Base-by-base conservation (phyloP, 2,888 invertebrate genomes). In the Marronus borbonicus region DNA sequence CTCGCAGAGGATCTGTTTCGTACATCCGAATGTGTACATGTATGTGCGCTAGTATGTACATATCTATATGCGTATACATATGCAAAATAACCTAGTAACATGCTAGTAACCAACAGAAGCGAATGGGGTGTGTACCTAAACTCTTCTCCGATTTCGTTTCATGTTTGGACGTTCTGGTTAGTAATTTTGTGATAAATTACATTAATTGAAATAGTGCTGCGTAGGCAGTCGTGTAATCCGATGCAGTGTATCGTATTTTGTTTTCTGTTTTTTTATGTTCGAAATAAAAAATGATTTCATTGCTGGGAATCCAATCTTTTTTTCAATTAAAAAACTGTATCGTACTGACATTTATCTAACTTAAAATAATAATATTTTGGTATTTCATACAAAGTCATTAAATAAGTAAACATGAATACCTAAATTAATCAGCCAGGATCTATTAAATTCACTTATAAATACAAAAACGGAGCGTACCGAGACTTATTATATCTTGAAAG, bases 111-210 rank as follows among this genome's bases (percentile, higher is more conserved):
- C 55, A 17, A 20, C 7, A 55, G n/a, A 55, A 4, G n/a, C 50
- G 69, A 55, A 31, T 8, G 2, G 28, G 28, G 69, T 31, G 17
- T 52, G 31, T 52, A 24, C 69, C 44, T 8, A 39, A 44, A 44
- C 44, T 52, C 69, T 55, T 52, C 31, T 52, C 52, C 17, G n/a
- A 52, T 28, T 69, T 24, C 50, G 52, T 52, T 52, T 31, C 24
- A 31, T 14, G 31, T 69, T 31, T 55, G 28, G n/a, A 69, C 31
- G n/a, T 17, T 8, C 50, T n/a, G 55, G 69, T 69, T 31, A 69
- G 69, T 69, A 69, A 31, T 69, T 69, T 69, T 69, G 52, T 31
- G 69, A 69, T 69, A 69, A 69, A 69, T 69, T 52, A 28, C 69
- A 50, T 64, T 64, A 64, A 64, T 55, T 52, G 69, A 55, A 69